A percentile compares a stretch with the other conserved stretches of the same genome.
These are phyloP conservation scores for Drosophila austrosaltans DNA, from an alignment of 2,888 invertebrate genomes.

Conservation along the genomic window DNA sequence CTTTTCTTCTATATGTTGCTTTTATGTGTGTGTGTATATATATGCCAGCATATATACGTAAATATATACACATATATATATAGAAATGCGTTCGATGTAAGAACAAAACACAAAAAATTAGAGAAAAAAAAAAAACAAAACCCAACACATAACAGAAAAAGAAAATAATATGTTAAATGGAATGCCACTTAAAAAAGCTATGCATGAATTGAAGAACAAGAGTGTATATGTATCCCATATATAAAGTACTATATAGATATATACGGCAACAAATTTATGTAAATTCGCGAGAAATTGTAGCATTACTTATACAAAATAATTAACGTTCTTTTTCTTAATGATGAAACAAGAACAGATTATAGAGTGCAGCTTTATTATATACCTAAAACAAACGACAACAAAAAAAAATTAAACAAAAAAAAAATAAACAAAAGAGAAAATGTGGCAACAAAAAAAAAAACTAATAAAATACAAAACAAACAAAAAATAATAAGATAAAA, in stretches of 20 bases:
- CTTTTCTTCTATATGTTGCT: slow-evolving; percentile 34
- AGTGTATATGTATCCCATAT: slow-evolving; percentile 27
- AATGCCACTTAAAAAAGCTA: slow-evolving; percentile 36
- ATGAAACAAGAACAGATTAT: slow-evolving; percentile 50
- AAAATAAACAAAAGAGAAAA: slow-evolving; percentile 14
- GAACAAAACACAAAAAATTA: slow-evolving; percentile 32
- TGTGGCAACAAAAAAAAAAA: slow-evolving; percentile 1
- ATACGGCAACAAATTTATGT: slow-evolving; percentile 53
- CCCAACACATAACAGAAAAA: slow-evolving; percentile 17
- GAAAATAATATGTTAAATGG: slow-evolving; percentile 45
- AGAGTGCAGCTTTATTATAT: slow-evolving; percentile 61
- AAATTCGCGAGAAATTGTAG: slow-evolving; percentile 65
- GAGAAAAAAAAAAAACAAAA: slow-evolving; percentile 6
- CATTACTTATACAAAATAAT: slow-evolving; percentile 41
- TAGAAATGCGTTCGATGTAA: slow-evolving; percentile 44
- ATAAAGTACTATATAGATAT: slow-evolving; percentile 28
- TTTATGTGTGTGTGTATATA: slow-evolving; percentile 25
- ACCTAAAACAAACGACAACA: slow-evolving; percentile 34
- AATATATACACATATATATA: slow-evolving; percentile 36
- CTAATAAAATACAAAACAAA: slow-evolving; percentile 11
- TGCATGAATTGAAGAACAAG: slow-evolving; percentile 16
- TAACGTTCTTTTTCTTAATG: slow-evolving; percentile 55
- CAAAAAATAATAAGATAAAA: slow-evolving; percentile 24
- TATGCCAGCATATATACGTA: slow-evolving; percentile 27
- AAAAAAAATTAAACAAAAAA: slow-evolving; percentile 18